Evolutionary conservation across 2,888 invertebrate genomes (phyloP), one percentile per base, ranked within the genome.

Genomic region (Troilus luridus): DNA sequence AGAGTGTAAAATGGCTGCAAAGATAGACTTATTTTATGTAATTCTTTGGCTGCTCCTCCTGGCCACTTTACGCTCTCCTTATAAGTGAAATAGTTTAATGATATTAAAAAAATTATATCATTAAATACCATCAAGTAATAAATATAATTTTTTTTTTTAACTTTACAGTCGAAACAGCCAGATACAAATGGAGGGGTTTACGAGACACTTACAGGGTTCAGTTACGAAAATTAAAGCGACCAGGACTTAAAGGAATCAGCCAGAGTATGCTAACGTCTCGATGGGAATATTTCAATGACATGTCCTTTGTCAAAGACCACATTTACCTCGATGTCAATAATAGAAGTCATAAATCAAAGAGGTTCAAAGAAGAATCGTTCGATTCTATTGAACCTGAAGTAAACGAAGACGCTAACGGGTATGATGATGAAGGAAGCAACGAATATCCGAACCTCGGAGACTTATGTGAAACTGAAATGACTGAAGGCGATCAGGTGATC

Each of bases 241-340:
- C 91, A 8, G 60, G 24, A 6, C 85, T 81, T 17, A 91, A 92
- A 17, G 90, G 91, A 14, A 19, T 88, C 41, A 54, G 59, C 21
- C 88, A 91, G 72, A 72, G 56, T 41, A 27, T 90, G 24, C 24
- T 59, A 12, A 90, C 91, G 14, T 90, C 91, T 12, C 89, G 90
- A 54, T 92, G 92, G 92, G 91, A 91, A 90, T 92, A 92, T 41
- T 92, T 91, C 89, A 90, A 92, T 17, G 92, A 92, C 64, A 92
- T 92, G 92, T 27, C 77, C 21, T 92, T 92, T 59, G 91, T 92
- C 64, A 92, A 91, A 88, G 92, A 92, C 41, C 92, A 92, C 58
- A 92, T 92, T 9, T 91, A 92, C 88, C 90, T 92, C 24, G 92
- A 92, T 72, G 85, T 91, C 72, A 91, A 92, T 59, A 64, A 90